A percentile compares a stretch with the other conserved stretches of the same genome.
Evolutionary conservation across 2,888 invertebrate species (phyloP).

Genomic region (Amblyteles armatorius): DNA sequence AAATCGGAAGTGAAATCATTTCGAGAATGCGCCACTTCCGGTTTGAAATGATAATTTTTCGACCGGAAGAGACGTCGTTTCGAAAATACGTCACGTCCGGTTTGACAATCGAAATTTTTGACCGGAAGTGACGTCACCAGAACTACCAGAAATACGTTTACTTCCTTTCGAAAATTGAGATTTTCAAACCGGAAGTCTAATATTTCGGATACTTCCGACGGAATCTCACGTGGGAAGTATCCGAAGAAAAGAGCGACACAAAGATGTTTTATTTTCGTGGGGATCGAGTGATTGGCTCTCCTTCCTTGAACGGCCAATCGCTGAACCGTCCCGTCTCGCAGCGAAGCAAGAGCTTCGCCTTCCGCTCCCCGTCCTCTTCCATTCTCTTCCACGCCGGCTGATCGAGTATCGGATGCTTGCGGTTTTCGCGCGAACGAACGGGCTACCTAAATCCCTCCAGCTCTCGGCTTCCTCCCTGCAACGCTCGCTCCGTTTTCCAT

Average conservation of each 20-base stretch:
- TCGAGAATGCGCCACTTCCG: too few species aligned
- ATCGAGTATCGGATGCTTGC: constrained; percentile 74
- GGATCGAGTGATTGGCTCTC: constrained; percentile 29
- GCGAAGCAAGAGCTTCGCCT: constrained; percentile 51
- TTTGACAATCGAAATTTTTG: too few species aligned
- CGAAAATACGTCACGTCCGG: too few species aligned
- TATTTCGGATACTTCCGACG: too few species aligned
- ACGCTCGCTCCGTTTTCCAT: constrained; percentile 49
- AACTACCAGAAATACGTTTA: too few species aligned
- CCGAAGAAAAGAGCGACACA: constrained; percentile 4
- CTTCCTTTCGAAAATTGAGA: too few species aligned
- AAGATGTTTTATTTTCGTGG: background rate
- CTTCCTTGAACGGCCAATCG: constrained; percentile 58
- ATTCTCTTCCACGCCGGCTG: constrained; percentile 67
- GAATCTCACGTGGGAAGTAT: background rate
- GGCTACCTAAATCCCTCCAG: constrained; percentile 68
- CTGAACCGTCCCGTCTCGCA: constrained; percentile 1
- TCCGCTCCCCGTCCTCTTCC: constrained; percentile 55
- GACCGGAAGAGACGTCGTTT: too few species aligned
- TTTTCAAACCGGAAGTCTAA: too few species aligned
- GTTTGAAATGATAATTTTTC: too few species aligned
- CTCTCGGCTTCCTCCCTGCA: constrained; percentile 33
- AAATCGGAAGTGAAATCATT: too few species aligned
- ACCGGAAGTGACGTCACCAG: too few species aligned
- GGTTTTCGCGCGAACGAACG: constrained; percentile 71